Evolutionary conservation across 2,888 invertebrate species (phyloP).

Genomic region (Drosophila nr. perissopoda): DNA sequence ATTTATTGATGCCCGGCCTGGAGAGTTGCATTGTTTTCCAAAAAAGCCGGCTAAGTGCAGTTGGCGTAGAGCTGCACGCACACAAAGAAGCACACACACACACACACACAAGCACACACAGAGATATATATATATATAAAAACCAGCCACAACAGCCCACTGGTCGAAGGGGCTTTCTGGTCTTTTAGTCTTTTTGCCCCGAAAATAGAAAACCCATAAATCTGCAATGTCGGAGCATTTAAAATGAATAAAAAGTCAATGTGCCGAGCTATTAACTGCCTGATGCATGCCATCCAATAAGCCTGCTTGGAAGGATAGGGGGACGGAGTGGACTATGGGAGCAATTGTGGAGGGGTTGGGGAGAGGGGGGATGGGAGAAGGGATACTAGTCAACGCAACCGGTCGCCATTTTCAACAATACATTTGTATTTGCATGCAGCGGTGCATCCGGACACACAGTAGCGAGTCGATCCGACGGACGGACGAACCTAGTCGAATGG

Average conservation of each 20-base stretch:
- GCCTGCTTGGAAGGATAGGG: background rate
- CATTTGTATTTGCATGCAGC: constrained; percentile 80
- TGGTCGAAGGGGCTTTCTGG: constrained; percentile 21
- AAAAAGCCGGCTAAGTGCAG: constrained; percentile 76
- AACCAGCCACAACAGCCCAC: constrained; percentile 17
- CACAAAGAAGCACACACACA: background rate
- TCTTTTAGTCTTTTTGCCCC: constrained; percentile 49
- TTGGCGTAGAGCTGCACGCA: constrained; percentile 35
- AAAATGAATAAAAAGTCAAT: constrained; percentile 82
- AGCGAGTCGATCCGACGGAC: constrained; percentile 48
- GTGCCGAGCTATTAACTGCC: constrained; percentile 82
- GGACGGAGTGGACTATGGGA: constrained; percentile 4
- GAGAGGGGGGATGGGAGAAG: background rate
- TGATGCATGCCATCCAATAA: constrained; percentile 65
- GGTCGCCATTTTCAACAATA: constrained; percentile 79
- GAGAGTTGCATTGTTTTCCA: constrained; percentile 72
- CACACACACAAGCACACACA: background rate
- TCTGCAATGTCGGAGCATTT: constrained; percentile 80
- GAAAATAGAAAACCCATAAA: constrained; percentile 79
- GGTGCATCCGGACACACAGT: constrained; percentile 70
- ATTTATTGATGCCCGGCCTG: constrained; percentile 72
- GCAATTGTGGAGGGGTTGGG: constrained; percentile 2
- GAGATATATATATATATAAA: background rate
- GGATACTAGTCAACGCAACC: constrained; percentile 67
- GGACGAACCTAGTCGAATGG: constrained; percentile 54